phyloP scores from a whole-genome alignment of 1,140 invertebrate genomes.

The Cepaea nemoralis region DNA sequence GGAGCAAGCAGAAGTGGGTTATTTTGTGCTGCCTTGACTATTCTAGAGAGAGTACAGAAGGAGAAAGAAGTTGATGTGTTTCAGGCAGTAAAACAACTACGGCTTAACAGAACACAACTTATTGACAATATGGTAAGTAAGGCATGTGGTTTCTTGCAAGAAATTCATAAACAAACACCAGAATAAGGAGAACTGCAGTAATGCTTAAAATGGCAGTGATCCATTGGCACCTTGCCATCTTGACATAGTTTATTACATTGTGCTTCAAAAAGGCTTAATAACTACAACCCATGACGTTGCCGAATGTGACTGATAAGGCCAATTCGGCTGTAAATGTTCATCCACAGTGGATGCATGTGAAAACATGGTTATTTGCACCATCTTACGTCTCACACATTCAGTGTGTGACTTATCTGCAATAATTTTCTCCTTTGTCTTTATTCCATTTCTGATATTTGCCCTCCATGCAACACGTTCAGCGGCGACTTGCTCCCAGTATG shows the following conservation, averaged over 20 bases:
- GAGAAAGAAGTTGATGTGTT: constrained; percentile 74
- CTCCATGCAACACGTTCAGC: no score
- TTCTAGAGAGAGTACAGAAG: constrained; percentile 71
- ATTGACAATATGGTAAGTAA: constrained; percentile 63
- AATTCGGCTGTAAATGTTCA: not conserved
- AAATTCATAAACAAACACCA: not conserved
- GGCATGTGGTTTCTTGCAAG: not conserved
- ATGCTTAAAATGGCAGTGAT: not conserved
- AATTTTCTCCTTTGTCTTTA: no score
- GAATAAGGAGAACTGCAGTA: not conserved
- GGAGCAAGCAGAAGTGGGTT: constrained; percentile 70
- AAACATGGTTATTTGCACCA: no score
- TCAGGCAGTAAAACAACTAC: constrained; percentile 71
- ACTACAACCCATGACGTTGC: not conserved
- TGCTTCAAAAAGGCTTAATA: no score
- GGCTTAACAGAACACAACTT: constrained; percentile 65
- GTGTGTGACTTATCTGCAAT: no score
- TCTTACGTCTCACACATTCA: no score
- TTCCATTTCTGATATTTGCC: no score
- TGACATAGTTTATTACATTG: not conserved
- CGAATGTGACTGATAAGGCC: not conserved
- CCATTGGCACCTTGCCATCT: not conserved
- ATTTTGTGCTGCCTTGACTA: constrained; percentile 69
- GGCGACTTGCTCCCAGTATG: no score
- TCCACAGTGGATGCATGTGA: no score